Conservation (phyloP, 2,797 vertebrate genomes). For the Stomatorhinus walkeri region DNA sequence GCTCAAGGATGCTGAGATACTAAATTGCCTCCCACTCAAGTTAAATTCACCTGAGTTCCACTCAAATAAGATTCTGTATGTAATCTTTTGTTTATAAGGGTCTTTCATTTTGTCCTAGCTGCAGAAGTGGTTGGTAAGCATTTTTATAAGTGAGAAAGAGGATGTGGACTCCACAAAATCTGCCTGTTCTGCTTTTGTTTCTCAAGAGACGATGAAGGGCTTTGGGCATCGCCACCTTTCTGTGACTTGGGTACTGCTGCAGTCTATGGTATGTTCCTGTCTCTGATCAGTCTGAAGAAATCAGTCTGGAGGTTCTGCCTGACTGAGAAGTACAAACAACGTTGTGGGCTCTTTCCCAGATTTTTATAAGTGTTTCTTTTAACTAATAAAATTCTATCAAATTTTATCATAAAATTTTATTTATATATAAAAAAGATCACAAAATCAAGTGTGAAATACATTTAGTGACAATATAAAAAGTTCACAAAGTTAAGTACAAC, state of each 20-base stretch:
- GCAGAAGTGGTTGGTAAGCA: neutral
- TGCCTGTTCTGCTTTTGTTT: constrained; percentile 19
- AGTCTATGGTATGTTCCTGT: constrained; percentile 88
- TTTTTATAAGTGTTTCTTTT: neutral
- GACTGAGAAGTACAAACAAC: constrained; percentile 60
- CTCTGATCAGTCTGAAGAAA: constrained; percentile 66
- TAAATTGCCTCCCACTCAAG: constrained; percentile 29
- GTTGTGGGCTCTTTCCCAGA: neutral
- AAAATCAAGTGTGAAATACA: neutral
- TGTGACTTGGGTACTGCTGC: constrained; percentile 75
- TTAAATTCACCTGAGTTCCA: constrained; percentile 7
- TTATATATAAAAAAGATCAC: neutral
- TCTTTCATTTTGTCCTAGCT: constrained; percentile 1
- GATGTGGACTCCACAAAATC: constrained; percentile 17
- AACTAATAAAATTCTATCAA: neutral
- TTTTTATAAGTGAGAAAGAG: neutral
- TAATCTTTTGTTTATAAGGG: neutral
- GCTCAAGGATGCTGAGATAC: constrained; percentile 39
- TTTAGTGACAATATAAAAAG: neutral
- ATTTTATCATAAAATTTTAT: neutral
- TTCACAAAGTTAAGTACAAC: neutral
- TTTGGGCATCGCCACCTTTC: constrained; percentile 66
- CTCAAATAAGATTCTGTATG: constrained; percentile 6
- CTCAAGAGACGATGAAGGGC: constrained; percentile 75
- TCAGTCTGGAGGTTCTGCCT: constrained; percentile 56